Base-by-base conservation (phyloP, 2,113 vertebrate genomes). In the Eolophus roseicapilla region DNA sequence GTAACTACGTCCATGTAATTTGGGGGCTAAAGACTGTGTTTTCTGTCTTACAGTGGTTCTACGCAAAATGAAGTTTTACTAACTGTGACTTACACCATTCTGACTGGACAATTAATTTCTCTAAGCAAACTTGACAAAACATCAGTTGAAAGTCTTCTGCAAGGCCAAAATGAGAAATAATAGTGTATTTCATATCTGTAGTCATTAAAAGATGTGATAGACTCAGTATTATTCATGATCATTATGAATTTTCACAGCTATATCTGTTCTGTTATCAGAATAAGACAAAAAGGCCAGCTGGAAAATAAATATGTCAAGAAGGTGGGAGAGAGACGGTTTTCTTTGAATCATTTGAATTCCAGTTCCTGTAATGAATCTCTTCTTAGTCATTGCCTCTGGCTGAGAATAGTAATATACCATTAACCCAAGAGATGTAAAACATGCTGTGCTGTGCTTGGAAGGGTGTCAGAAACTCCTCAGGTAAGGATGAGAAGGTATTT, bases 311-410 rank as follows among this genome's bases (percentile, higher is more conserved):
- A 70, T 31, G n/a, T 69, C 59, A 76, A 83, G 79, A 86, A 55
- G 52, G n/a, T 49, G 49, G 44, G 37, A 68, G 55, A 84, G 67
- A 79, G 20, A 59, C 0, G 0, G 31, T 17, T 71, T 88, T 74
- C 81, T 90, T 92, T 62, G 57, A 92, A 70, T 47, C n/a, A 19
- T 69, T 91, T 63, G 37, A 70, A n/a, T 67, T 92, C 46, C 57
- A 76, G 47, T 88, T 91, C 77, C 49, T 19, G 2, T 91, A 88
- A 91, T 86, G 81, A 94, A 82, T 82, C 55, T 85, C 63, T 93
- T 92, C 52, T 43, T 89, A 77, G 46, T 82, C 67, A 79, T 97
- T 91, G 86, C 90, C 82, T 78, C 88, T 96, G 86, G 80, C 83
- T 92, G 86, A 80, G 92, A 93, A 86, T 39, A 94, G 59, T 73